Percentiles rank a stretch among this genome's conserved stretches.
Conservation (phyloP, 2,113 vertebrate species). For the Erpornis zantholeuca region DNA sequence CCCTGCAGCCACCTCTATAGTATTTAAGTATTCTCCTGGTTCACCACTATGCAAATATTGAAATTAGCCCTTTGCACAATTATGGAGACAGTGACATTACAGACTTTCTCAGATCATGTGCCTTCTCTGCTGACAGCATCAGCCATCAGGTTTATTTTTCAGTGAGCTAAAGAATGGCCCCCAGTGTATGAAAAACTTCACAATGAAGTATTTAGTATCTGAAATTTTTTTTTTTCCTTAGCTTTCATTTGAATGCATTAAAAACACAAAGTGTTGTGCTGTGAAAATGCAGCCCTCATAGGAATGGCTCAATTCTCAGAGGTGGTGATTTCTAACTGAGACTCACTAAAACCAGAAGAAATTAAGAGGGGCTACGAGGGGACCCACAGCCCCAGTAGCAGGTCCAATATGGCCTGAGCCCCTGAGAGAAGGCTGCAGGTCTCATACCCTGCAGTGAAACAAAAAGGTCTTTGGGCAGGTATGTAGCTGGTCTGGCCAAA, state of each 20-base stretch:
- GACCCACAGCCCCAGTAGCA: neutral
- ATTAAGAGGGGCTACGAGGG: neutral
- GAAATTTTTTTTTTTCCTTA: neutral
- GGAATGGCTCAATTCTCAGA: neutral
- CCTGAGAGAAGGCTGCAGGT: neutral
- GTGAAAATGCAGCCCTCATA: neutral
- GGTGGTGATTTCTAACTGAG: neutral
- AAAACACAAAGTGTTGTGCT: neutral
- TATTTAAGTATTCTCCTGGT: slow-evolving; percentile 19
- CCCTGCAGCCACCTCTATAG: neutral
- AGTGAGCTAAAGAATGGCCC: neutral
- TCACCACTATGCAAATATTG: slow-evolving; percentile 20
- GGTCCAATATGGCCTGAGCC: neutral
- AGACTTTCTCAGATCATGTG: neutral
- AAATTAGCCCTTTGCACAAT: neutral
- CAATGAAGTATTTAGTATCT: neutral
- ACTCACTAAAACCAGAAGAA: neutral
- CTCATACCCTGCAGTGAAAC: neutral
- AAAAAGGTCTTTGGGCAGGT: neutral
- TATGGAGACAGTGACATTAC: neutral
- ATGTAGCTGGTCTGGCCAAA: neutral
- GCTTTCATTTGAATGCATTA: neutral
- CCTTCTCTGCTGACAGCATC: neutral
- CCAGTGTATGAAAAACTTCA: neutral
- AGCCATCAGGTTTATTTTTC: neutral